These are phyloP conservation scores for Xiphorhynchus erythropygius DNA, from an alignment of 2,797 vertebrate species.

Conservation along the genomic window DNA sequence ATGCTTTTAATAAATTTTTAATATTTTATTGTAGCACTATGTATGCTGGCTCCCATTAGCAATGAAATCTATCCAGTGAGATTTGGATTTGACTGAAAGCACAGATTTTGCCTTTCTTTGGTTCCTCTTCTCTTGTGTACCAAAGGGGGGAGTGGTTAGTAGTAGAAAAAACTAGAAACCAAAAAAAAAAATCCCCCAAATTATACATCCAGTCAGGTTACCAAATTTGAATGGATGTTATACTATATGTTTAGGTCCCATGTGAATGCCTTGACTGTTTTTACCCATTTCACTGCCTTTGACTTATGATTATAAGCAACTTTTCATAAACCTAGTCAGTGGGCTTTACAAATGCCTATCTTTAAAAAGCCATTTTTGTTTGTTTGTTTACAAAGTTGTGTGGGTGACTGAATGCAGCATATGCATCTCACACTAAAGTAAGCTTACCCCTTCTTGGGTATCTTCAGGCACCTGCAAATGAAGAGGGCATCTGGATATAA, in stretches of 20 bases:
- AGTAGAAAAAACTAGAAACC: not conserved
- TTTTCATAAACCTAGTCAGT: not conserved
- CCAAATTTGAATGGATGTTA: not conserved
- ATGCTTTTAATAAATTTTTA: constrained; percentile 60
- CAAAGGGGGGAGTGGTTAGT: not conserved
- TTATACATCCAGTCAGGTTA: not conserved
- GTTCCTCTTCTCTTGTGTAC: not conserved
- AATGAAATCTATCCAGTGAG: not conserved
- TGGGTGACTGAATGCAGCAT: not conserved
- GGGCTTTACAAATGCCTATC: not conserved
- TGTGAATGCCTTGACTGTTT: not conserved
- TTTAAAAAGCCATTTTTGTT: not conserved
- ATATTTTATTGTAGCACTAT: constrained; percentile 29
- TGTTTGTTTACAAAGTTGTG: not conserved
- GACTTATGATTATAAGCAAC: not conserved
- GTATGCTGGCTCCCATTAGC: constrained; percentile 24
- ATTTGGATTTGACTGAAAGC: not conserved
- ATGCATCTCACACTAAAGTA: accelerated
- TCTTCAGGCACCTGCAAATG: not conserved
- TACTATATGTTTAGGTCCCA: not conserved
- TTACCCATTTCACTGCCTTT: not conserved
- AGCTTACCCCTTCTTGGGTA: not conserved
- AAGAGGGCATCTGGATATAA: not conserved
- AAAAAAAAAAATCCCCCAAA: not conserved
- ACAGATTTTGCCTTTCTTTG: not conserved